Percentiles rank a stretch among this genome's conserved stretches.
phyloP scores from a whole-genome alignment of 2,797 vertebrate species.

The Prunella strophiata region DNA sequence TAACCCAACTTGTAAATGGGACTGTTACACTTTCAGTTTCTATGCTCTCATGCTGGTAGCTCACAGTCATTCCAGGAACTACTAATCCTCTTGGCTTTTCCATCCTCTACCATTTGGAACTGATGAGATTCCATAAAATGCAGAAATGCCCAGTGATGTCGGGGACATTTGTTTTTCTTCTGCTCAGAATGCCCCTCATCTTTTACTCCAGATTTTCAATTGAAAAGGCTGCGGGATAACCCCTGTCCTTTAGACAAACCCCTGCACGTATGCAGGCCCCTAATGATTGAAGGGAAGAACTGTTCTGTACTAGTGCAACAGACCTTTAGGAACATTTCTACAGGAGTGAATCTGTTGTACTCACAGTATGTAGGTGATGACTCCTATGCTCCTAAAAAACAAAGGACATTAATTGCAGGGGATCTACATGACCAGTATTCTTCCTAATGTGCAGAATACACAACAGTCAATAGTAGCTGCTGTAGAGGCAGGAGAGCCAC shows the following conservation, averaged over 20 bases:
- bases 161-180: not conserved
- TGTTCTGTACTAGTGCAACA: not conserved
- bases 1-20: not conserved
- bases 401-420: constrained; percentile 13
- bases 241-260: not conserved
- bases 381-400: constrained; percentile 93
- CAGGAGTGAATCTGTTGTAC: constrained; percentile 65
- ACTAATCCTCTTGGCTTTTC: not conserved
- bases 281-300: not conserved
- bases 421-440: not conserved
- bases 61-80: not conserved
- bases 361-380: constrained; percentile 99
- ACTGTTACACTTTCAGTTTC: not conserved
- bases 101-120: not conserved
- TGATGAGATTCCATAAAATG: not conserved
- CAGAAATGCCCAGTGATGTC: not conserved
- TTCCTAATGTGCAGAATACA: not conserved
- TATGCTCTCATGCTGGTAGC: not conserved
- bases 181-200: not conserved
- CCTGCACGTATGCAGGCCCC: not conserved
- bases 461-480: not conserved
- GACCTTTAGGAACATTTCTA: not conserved
- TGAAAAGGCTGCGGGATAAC: not conserved
- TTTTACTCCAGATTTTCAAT: not conserved
- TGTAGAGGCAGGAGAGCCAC: not conserved